Percentiles rank a stretch among this genome's conserved stretches.
Evolutionary conservation across 2,888 invertebrate genomes (phyloP).

Genomic region (Dryococelus australis): DNA sequence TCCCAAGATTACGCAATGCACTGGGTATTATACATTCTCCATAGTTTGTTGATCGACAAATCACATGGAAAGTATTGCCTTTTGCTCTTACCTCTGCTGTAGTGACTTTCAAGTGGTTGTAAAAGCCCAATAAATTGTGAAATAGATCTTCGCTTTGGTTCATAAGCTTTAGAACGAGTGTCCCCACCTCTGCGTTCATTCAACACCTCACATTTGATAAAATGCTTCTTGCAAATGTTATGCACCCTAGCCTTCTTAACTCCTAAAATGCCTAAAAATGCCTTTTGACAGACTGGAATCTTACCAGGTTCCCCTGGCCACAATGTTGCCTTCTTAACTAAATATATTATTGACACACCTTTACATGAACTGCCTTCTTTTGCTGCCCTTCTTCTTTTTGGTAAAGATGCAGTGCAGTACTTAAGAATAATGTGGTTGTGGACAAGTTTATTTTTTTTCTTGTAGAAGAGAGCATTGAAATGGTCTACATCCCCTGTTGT

Average conservation of each 20-base stretch:
- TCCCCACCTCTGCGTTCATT: background rate
- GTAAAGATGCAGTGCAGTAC: background rate
- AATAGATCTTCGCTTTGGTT: background rate
- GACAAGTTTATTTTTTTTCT: background rate
- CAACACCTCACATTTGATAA: background rate
- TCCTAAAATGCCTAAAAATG: slow-evolving; percentile 31
- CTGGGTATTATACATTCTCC: slow-evolving; percentile 26
- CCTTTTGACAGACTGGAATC: slow-evolving; percentile 16
- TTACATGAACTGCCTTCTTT: slow-evolving; percentile 20
- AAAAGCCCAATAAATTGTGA: background rate
- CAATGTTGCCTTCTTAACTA: slow-evolving; percentile 16
- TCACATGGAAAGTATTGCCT: too few species aligned
- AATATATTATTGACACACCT: slow-evolving; percentile 7
- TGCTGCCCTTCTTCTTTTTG: slow-evolving; percentile 21
- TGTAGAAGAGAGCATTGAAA: background rate
- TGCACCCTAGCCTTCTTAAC: background rate
- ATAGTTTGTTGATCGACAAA: slow-evolving; percentile 12
- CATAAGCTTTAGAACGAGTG: background rate
- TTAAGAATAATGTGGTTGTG: slow-evolving; percentile 12
- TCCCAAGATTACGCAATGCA: background rate
- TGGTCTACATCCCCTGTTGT: slow-evolving; percentile 1
- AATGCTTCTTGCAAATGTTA: background rate
- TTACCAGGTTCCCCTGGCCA: background rate
- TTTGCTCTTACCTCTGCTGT: background rate
- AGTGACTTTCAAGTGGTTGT: background rate